These are phyloP conservation scores for Percina caprodes DNA, from an alignment of 2,113 vertebrate species.

Conservation along the genomic window DNA sequence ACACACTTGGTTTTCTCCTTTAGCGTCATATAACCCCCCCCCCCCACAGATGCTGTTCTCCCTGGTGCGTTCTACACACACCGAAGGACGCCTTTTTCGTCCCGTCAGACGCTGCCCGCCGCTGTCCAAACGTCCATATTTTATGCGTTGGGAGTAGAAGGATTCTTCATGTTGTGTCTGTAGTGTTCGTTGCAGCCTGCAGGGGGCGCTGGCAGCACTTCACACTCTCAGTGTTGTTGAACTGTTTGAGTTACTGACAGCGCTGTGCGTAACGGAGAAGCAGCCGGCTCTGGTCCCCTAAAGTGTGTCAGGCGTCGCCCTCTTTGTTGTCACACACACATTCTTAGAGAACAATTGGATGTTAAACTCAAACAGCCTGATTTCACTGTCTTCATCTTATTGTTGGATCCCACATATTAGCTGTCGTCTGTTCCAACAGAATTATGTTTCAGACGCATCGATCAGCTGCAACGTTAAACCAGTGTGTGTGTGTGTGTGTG, in stretches of 20 bases:
- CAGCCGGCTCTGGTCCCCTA: not conserved
- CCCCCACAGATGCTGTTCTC: no score
- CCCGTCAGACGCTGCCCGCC: no score
- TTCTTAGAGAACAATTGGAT: not conserved
- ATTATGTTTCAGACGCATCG: slow-evolving; percentile 52
- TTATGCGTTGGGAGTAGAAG: no score
- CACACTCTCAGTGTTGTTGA: not conserved
- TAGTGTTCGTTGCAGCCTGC: not conserved
- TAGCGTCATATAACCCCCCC: no score
- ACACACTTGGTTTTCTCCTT: no score
- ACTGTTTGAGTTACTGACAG: slow-evolving; percentile 25
- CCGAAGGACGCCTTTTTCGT: no score
- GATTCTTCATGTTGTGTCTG: not conserved
- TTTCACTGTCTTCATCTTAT: not conserved
- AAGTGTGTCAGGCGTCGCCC: not conserved
- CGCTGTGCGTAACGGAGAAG: not conserved
- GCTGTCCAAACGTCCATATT: no score
- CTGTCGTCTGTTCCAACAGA: slow-evolving; percentile 32
- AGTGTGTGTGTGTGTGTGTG: not conserved
- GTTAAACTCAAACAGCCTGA: not conserved
- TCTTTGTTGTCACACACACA: not conserved
- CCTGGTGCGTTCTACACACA: no score
- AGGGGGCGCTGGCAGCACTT: slow-evolving; percentile 3
- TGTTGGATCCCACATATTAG: slow-evolving; percentile 3
- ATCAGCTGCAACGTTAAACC: slow-evolving; percentile 61